phyloP scores from a whole-genome alignment of 1,140 invertebrate species.

The Oedothorax gibbosus region DNA sequence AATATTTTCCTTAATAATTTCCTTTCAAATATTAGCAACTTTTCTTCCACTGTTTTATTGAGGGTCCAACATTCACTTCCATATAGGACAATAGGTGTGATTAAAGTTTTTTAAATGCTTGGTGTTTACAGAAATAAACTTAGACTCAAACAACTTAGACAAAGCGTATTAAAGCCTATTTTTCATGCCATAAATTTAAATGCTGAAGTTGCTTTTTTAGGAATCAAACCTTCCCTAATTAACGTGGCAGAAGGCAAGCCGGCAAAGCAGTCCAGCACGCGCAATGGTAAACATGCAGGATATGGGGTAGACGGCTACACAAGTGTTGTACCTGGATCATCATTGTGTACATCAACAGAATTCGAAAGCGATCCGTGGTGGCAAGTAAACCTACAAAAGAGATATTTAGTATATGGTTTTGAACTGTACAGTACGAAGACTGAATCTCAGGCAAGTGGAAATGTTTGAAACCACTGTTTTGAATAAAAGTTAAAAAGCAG shows the following conservation, averaged over 20 bases:
- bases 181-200: neutral
- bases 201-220: neutral
- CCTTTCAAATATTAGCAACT: too few species aligned
- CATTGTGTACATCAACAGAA: slow-evolving; percentile 61
- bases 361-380: slow-evolving; percentile 65
- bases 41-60: too few species aligned
- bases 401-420: slow-evolving; percentile 62
- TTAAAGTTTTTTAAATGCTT: too few species aligned
- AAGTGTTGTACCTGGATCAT: neutral
- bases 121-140: too few species aligned
- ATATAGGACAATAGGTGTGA: too few species aligned
- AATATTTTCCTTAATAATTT: too few species aligned
- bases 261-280: slow-evolving; percentile 61
- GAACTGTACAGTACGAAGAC: slow-evolving; percentile 59
- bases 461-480: neutral
- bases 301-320: slow-evolving; percentile 62
- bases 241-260: slow-evolving; percentile 64
- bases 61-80: too few species aligned
- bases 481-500: too few species aligned
- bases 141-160: too few species aligned
- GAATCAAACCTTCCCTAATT: neutral
- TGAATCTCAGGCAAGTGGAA: slow-evolving; percentile 4
- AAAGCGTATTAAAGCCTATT: too few species aligned
- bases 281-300: slow-evolving; percentile 43
- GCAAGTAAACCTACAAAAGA: slow-evolving; percentile 64